These are phyloP conservation scores for Stegophylla sp. DNA, from an alignment of 2,888 invertebrate species.

Conservation along the genomic window DNA sequence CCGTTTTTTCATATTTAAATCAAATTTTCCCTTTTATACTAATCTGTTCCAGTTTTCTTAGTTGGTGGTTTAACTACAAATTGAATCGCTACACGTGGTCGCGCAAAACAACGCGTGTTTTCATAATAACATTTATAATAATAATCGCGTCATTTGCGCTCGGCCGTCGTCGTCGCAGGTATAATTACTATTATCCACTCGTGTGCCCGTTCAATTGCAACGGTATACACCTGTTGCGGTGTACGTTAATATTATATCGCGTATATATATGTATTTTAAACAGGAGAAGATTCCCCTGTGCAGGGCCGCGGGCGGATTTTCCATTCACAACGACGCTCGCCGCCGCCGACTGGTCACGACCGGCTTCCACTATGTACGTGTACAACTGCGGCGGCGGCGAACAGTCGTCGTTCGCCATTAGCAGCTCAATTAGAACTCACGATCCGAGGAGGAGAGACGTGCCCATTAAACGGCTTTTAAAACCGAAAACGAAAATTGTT, in stretches of 20 bases:
- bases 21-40: too few species aligned
- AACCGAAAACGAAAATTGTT: constrained; percentile 42
- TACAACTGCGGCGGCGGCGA: background rate
- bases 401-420: constrained; percentile 4
- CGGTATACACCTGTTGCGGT: background rate
- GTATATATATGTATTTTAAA: background rate
- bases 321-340: constrained; percentile 29
- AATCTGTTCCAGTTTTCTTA: too few species aligned
- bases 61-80: too few species aligned
- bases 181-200: too few species aligned
- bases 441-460: too few species aligned
- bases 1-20: too few species aligned
- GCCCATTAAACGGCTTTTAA: constrained; percentile 53
- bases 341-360: constrained; percentile 37
- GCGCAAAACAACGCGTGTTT: too few species aligned
- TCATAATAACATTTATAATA: too few species aligned
- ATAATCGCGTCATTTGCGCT: too few species aligned
- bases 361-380: background rate
- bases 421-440: constrained; percentile 44
- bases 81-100: too few species aligned
- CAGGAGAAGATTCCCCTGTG: background rate
- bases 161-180: too few species aligned
- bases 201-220: too few species aligned
- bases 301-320: background rate
- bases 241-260: background rate